Conservation (phyloP, 2,113 vertebrate species). For the Apteryx mantelli region DNA sequence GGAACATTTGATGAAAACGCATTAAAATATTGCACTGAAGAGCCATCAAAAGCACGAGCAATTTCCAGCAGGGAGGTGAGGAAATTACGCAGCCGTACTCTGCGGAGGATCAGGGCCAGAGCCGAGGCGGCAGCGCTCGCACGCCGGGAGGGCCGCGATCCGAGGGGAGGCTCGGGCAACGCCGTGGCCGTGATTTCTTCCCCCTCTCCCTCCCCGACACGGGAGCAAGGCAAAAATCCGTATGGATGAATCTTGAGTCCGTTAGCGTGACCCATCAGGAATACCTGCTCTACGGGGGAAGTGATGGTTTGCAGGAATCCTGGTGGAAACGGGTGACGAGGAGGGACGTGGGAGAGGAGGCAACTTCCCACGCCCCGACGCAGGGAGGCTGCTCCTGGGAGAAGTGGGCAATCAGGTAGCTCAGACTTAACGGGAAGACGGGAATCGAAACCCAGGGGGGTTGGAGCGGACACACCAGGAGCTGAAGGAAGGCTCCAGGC, state of each 20-base stretch:
- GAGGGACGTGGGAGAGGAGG: not conserved
- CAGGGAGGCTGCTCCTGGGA: not conserved
- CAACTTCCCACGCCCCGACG: not conserved
- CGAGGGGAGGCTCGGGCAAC: not conserved
- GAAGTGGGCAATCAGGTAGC: not conserved
- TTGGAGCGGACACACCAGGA: not conserved
- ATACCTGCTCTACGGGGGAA: not conserved
- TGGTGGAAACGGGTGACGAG: not conserved
- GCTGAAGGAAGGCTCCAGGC: not conserved
- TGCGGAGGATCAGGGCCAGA: not conserved
- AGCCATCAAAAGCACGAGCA: not conserved
- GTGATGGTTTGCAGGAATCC: not conserved
- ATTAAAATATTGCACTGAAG: not conserved
- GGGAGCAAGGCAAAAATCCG: not conserved
- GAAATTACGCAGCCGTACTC: not conserved
- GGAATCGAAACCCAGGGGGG: not conserved
- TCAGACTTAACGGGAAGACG: not conserved
- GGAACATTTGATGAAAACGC: not conserved
- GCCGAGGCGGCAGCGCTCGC: fast-evolving
- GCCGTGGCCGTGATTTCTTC: fast-evolving
- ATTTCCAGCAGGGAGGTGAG: not conserved
- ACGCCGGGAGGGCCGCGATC: not conserved
- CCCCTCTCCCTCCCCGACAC: not conserved
- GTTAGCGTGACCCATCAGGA: not conserved
- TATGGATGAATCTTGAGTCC: not conserved